Percentiles rank a stretch among this genome's conserved stretches.
Conservation (phyloP, 2,888 invertebrate species). For the Acrobasis consociella region DNA sequence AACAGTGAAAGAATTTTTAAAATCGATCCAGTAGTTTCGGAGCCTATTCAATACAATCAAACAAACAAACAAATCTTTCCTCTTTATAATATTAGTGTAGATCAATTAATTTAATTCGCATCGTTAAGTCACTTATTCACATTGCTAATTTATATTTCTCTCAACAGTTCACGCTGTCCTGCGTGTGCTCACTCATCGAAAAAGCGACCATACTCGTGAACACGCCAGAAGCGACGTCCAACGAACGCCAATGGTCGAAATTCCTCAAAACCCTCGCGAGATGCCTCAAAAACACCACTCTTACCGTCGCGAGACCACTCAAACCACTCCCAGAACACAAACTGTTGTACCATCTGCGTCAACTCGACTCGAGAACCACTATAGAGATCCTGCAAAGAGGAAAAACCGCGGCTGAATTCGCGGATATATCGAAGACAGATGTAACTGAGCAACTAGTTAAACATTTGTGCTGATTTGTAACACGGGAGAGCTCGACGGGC, state of each 20-base stretch:
- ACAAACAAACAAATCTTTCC: too few relatives aligned
- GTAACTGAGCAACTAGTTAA: constrained; percentile 60
- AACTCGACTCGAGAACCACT: constrained; percentile 63
- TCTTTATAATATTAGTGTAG: too few relatives aligned
- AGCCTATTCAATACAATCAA: too few relatives aligned
- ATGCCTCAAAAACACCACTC: constrained; percentile 61
- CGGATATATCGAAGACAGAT: constrained; percentile 63
- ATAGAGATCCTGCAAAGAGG: constrained; percentile 73
- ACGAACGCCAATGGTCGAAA: constrained; percentile 78
- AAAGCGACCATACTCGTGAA: constrained; percentile 58
- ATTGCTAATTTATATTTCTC: background rate
- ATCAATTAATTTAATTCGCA: too few relatives aligned
- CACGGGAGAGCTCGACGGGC: background rate
- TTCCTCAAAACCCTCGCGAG: constrained; percentile 80
- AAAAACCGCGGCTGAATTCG: constrained; percentile 61
- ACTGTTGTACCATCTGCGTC: constrained; percentile 57
- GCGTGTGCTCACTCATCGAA: constrained; percentile 66
- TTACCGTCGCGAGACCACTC: constrained; percentile 58
- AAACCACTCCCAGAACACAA: constrained; percentile 51
- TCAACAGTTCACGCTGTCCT: constrained; percentile 65
- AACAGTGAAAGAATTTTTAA: too few relatives aligned
- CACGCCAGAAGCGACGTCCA: constrained; percentile 68
- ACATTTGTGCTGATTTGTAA: constrained; percentile 64
- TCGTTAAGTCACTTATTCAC: too few relatives aligned
- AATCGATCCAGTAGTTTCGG: too few relatives aligned